Evolutionary conservation across 2,888 invertebrate genomes (phyloP).

Genomic region (Lasioglossum marginatum): DNA sequence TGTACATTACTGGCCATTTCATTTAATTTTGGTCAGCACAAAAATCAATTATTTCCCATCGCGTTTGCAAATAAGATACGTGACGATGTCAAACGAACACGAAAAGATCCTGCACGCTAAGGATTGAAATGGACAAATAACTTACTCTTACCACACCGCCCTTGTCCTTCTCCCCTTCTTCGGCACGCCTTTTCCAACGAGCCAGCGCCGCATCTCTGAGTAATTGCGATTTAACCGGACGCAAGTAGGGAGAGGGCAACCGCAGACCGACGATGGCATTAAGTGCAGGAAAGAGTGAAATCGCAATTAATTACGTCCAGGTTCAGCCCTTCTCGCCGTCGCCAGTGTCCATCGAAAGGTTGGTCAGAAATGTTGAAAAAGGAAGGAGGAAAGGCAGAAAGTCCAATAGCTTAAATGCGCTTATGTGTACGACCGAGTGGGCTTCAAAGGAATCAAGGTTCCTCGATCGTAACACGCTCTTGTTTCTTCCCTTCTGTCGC

Average conservation of each 20-base stretch:
- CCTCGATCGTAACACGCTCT: slow-evolving; percentile 12
- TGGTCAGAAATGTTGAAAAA: slow-evolving; percentile 62
- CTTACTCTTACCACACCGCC: slow-evolving; percentile 57
- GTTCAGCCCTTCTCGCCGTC: slow-evolving; percentile 63
- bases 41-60: background rate
- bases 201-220: slow-evolving; percentile 72
- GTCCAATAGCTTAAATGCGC: slow-evolving; percentile 77
- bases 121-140: slow-evolving; percentile 66
- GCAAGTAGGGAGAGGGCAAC: slow-evolving; percentile 72
- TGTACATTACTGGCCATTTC: background rate
- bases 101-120: slow-evolving; percentile 33
- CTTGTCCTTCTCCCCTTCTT: slow-evolving; percentile 49
- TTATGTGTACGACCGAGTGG: slow-evolving; percentile 71
- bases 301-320: slow-evolving; percentile 81
- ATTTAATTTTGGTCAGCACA: background rate
- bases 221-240: slow-evolving; percentile 80
- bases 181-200: slow-evolving; percentile 50
- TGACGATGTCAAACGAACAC: background rate
- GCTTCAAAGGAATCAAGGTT: slow-evolving; percentile 53
- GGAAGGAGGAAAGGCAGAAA: slow-evolving; percentile 54
- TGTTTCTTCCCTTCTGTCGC: slow-evolving; percentile 3
- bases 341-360: slow-evolving; percentile 64
- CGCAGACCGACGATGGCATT: slow-evolving; percentile 76
- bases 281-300: slow-evolving; percentile 81
- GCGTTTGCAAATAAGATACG: background rate